Evolutionary conservation across 2,888 invertebrate species (phyloP).

Genomic region (Orthosia incerta): DNA sequence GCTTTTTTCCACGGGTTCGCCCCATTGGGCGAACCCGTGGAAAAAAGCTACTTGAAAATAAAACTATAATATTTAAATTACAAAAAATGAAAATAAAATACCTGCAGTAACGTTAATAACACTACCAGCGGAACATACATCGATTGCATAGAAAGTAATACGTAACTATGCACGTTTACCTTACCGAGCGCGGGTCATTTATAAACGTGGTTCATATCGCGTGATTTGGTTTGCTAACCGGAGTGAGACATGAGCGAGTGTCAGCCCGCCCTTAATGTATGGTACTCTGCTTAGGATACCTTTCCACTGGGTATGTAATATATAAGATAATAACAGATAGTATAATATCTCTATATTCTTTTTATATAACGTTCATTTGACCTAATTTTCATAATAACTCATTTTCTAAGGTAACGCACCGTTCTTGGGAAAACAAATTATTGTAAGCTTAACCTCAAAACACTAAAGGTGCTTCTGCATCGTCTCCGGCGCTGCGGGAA

Average conservation of each 20-base stretch:
- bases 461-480: no score
- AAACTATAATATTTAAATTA: background rate
- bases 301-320: background rate
- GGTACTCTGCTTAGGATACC: slow-evolving; percentile 60
- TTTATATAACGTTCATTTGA: no score
- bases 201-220: slow-evolving; percentile 77
- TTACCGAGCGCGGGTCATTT: slow-evolving; percentile 63
- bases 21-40: background rate
- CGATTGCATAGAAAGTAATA: slow-evolving; percentile 52
- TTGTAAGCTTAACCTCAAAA: no score
- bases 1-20: no score
- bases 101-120: slow-evolving; percentile 7
- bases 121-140: slow-evolving; percentile 18
- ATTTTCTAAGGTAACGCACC: no score
- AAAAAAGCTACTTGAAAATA: background rate
- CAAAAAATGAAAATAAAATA: slow-evolving; percentile 9
- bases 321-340: no score
- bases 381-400: no score
- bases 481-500: no score
- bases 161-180: slow-evolving; percentile 24
- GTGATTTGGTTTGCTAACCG: slow-evolving; percentile 84
- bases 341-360: no score
- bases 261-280: slow-evolving; percentile 74
- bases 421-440: no score
- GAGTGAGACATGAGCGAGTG: slow-evolving; percentile 78